These are phyloP conservation scores for Dicyrtomina minuta DNA, from an alignment of 2,888 invertebrate species.

Conservation along the genomic window DNA sequence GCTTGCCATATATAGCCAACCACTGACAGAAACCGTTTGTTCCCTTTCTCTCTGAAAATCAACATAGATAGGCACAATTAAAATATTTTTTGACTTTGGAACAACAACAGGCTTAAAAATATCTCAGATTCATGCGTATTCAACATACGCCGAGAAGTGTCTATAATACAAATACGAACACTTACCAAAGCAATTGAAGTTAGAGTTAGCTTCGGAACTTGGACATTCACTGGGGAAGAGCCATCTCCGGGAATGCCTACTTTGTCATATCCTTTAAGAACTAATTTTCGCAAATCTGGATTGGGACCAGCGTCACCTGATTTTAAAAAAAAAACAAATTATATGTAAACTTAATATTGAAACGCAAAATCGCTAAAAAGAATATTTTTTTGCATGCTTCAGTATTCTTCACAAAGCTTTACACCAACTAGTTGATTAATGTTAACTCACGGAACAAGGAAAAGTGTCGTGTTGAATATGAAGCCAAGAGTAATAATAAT, in stretches of 20 bases:
- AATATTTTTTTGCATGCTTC: too few relatives aligned
- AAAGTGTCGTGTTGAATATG: too few relatives aligned
- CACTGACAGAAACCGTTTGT: slow-evolving; percentile 15
- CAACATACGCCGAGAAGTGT: too few relatives aligned
- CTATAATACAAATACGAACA: too few relatives aligned
- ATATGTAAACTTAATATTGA: too few relatives aligned
- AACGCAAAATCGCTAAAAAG: too few relatives aligned
- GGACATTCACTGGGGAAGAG: slow-evolving; percentile 3
- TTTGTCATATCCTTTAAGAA: slow-evolving; percentile 25
- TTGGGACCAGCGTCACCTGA: slow-evolving; percentile 21
- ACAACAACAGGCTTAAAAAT: neutral
- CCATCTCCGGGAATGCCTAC: slow-evolving; percentile 15
- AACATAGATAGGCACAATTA: neutral
- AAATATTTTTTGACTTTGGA: neutral
- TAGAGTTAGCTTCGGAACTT: slow-evolving; percentile 3
- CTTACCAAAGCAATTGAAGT: slow-evolving; percentile 22
- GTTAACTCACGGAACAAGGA: too few relatives aligned
- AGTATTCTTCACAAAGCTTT: too few relatives aligned
- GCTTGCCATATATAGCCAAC: slow-evolving; percentile 27
- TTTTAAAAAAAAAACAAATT: neutral
- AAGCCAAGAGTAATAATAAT: too few relatives aligned
- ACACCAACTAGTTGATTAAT: too few relatives aligned
- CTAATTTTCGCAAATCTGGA: slow-evolving; percentile 16
- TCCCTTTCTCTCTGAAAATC: slow-evolving; percentile 24
- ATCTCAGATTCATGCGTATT: too few relatives aligned